A percentile compares a stretch with the other conserved stretches of the same genome.
phyloP scores from a whole-genome alignment of 2,113 vertebrate species.

The Picathartes gymnocephalus region DNA sequence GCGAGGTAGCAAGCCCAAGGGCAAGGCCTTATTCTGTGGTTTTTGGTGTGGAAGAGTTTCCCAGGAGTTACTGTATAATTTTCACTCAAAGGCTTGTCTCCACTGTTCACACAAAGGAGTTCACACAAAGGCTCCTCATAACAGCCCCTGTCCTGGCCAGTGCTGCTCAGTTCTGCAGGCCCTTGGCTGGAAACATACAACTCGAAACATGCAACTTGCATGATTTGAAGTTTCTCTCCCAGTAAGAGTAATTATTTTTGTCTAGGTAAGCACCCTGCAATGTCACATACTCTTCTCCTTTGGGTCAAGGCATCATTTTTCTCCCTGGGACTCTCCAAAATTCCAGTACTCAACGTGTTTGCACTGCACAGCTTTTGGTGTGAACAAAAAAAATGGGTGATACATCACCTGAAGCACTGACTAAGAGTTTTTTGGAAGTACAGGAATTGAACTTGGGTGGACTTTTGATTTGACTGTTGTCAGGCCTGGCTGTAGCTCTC shows the following conservation, averaged over 20 bases:
- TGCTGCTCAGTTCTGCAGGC: neutral
- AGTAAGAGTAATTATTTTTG: neutral
- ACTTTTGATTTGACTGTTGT: neutral
- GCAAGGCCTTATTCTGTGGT: neutral
- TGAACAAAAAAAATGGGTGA: neutral
- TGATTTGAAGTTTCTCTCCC: neutral
- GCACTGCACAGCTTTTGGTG: neutral
- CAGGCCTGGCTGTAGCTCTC: neutral
- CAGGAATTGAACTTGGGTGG: neutral
- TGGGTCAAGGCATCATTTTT: neutral
- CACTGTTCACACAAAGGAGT: neutral
- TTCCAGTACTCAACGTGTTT: neutral
- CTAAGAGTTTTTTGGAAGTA: neutral
- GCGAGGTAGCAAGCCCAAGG: neutral
- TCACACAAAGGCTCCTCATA: neutral
- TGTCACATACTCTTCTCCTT: neutral
- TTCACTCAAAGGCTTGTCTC: neutral
- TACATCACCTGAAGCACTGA: neutral
- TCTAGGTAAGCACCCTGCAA: fast-evolving
- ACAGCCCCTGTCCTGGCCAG: neutral
- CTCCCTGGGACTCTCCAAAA: neutral
- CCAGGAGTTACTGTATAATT: neutral
- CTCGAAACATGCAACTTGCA: neutral
- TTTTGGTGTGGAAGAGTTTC: neutral
- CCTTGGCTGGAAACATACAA: neutral